phyloP scores from a whole-genome alignment of 2,888 invertebrate species.

The Blastobasis lacticolella region DNA sequence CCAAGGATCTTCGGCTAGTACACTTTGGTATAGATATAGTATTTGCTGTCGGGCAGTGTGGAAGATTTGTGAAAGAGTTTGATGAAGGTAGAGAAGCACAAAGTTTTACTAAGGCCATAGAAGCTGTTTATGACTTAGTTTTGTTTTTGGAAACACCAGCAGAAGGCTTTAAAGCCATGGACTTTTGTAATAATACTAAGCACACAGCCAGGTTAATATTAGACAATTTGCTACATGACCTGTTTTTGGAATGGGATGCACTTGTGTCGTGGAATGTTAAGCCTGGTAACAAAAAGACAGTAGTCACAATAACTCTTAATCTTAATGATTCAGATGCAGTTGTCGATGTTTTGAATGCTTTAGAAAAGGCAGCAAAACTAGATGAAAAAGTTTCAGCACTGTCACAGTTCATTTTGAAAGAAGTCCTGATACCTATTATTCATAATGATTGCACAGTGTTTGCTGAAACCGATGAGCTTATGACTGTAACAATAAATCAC shows the following conservation, averaged over 20 bases:
- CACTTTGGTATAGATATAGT: constrained; percentile 70
- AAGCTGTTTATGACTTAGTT: constrained; percentile 63
- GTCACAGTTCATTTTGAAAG: constrained; percentile 71
- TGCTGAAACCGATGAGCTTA: constrained; percentile 42
- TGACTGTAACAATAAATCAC: constrained; percentile 48
- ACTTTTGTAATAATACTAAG: constrained; percentile 64
- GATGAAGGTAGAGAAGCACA: constrained; percentile 43
- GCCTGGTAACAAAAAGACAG: constrained; percentile 32
- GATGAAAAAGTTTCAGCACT: constrained; percentile 69
- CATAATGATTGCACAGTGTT: constrained; percentile 56
- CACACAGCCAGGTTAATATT: constrained; percentile 56
- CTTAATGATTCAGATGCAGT: constrained; percentile 34
- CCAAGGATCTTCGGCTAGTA: constrained; percentile 70
- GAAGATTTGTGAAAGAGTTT: constrained; percentile 47
- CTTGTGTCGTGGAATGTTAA: constrained; percentile 55
- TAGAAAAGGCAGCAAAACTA: constrained; percentile 53
- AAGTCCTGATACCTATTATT: constrained; percentile 75
- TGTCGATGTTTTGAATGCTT: constrained; percentile 49
- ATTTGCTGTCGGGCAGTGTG: constrained; percentile 44
- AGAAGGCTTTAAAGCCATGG: constrained; percentile 65
- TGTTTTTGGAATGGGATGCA: constrained; percentile 63
- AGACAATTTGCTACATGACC: constrained; percentile 56
- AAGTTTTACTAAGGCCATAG: constrained; percentile 58
- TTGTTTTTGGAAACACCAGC: constrained; percentile 54
- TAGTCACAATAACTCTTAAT: constrained; percentile 45